A percentile compares a stretch with the other conserved stretches of the same genome.
phyloP scores from a whole-genome alignment of 2,888 invertebrate species.

The Copidosoma aretas region DNA sequence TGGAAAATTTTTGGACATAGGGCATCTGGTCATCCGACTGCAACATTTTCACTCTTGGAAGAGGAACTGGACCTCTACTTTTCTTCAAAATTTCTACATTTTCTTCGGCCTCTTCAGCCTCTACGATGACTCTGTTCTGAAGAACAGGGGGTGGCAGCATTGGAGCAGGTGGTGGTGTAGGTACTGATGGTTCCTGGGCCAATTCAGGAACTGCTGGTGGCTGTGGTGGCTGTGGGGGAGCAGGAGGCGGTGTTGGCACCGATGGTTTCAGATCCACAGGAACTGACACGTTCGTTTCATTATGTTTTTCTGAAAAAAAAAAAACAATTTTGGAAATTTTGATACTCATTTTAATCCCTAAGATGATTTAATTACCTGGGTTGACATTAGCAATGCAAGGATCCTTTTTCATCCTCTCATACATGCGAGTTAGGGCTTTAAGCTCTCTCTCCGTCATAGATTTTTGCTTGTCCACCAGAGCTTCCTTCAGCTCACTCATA shows the following conservation, averaged over 20 bases:
- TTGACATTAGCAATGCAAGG: background rate
- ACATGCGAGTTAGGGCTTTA: slow-evolving; percentile 55
- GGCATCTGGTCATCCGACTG: slow-evolving; percentile 32
- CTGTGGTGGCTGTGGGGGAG: background rate
- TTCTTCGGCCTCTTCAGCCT: slow-evolving; percentile 4
- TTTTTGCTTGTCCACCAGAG: slow-evolving; percentile 55
- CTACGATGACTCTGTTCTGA: slow-evolving; percentile 15
- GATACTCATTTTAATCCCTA: background rate
- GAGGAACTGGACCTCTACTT: slow-evolving; percentile 28
- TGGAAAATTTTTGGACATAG: slow-evolving; percentile 41
- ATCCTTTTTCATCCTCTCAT: slow-evolving; percentile 41
- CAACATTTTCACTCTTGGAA: slow-evolving; percentile 36
- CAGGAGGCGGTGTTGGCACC: slow-evolving; percentile 2
- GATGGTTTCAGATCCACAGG: background rate
- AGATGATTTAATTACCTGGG: too few species aligned
- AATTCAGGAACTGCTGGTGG: too few species aligned
- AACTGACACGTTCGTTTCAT: background rate
- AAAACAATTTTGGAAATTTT: too few species aligned
- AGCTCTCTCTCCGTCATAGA: slow-evolving; percentile 57
- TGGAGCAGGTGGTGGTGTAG: slow-evolving; percentile 21
- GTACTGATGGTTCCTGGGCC: background rate
- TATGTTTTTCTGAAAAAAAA: slow-evolving; percentile 17
- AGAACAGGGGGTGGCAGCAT: slow-evolving; percentile 21
- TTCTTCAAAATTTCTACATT: background rate
- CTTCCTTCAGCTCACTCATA: slow-evolving; percentile 58